Conservation (phyloP, 2,797 vertebrate genomes). For the Crypturellus tataupa region DNA sequence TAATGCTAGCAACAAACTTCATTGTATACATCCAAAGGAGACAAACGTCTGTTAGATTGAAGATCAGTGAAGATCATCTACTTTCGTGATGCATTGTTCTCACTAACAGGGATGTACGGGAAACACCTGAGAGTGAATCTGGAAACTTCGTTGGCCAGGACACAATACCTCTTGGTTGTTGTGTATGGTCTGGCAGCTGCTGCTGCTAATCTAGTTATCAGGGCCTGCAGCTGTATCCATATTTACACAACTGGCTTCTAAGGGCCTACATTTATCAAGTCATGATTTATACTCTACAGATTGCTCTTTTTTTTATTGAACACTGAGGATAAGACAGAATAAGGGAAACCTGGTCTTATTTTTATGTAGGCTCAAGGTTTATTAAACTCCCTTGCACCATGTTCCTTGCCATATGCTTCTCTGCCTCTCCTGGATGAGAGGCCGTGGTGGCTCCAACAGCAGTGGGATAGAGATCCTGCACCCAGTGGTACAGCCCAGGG, state of each 20-base stretch:
- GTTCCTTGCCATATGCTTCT: slow-evolving; percentile 7
- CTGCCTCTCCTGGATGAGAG: neutral
- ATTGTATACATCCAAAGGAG: slow-evolving; percentile 10
- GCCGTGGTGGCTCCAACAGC: accelerated
- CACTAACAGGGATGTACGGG: slow-evolving; percentile 55
- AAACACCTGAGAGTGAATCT: slow-evolving; percentile 73
- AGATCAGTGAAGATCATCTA: slow-evolving; percentile 50
- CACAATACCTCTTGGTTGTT: slow-evolving; percentile 62
- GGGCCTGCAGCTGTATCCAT: slow-evolving; percentile 73
- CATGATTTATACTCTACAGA: slow-evolving; percentile 67
- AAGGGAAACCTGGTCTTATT: slow-evolving; percentile 32
- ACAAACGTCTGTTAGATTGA: slow-evolving; percentile 29
- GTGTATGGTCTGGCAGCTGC: slow-evolving; percentile 71
- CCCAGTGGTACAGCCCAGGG: accelerated
- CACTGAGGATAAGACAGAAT: neutral
- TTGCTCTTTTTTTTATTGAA: slow-evolving; percentile 30
- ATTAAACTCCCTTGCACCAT: neutral
- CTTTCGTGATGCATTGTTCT: slow-evolving; percentile 70
- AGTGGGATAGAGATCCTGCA: accelerated
- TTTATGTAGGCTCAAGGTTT: slow-evolving; percentile 31
- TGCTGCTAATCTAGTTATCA: slow-evolving; percentile 74
- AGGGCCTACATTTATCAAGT: slow-evolving; percentile 69
- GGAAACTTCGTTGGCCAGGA: slow-evolving; percentile 67
- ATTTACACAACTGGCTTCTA: slow-evolving; percentile 77
- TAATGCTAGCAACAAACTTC: neutral